These are phyloP conservation scores for Myiotriccus ornatus DNA, from an alignment of 2,797 vertebrate genomes.

Conservation along the genomic window DNA sequence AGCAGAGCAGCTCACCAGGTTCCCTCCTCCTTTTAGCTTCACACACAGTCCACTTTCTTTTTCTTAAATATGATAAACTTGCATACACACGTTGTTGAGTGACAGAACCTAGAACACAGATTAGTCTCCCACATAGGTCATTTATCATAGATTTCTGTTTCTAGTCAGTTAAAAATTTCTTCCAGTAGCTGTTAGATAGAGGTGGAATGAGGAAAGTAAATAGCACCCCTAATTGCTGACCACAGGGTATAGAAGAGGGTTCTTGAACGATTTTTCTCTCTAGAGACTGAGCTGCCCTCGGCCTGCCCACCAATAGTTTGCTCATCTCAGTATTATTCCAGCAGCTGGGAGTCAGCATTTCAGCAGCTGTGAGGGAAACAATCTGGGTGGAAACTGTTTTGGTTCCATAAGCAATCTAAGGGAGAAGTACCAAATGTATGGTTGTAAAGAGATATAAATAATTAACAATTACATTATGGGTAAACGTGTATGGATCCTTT, in stretches of 20 bases:
- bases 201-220: neutral
- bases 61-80: neutral
- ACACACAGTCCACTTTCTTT: neutral
- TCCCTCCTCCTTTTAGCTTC: neutral
- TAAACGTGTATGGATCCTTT: neutral
- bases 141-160: neutral
- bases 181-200: neutral
- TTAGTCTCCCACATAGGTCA: neutral
- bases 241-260: neutral
- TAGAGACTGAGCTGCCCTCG: neutral
- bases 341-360: neutral
- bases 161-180: neutral
- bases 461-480: neutral
- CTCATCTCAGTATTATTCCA: neutral
- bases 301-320: neutral
- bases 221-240: neutral
- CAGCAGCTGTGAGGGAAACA: neutral
- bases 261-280: neutral
- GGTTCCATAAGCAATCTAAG: neutral
- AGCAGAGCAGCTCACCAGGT: neutral
- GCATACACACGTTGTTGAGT: fast-evolving
- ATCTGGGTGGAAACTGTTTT: neutral
- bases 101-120: neutral
- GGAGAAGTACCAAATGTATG: neutral
- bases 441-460: neutral